Conservation (phyloP, 2,888 invertebrate species). For the Synanthedon tipuliformis region DNA sequence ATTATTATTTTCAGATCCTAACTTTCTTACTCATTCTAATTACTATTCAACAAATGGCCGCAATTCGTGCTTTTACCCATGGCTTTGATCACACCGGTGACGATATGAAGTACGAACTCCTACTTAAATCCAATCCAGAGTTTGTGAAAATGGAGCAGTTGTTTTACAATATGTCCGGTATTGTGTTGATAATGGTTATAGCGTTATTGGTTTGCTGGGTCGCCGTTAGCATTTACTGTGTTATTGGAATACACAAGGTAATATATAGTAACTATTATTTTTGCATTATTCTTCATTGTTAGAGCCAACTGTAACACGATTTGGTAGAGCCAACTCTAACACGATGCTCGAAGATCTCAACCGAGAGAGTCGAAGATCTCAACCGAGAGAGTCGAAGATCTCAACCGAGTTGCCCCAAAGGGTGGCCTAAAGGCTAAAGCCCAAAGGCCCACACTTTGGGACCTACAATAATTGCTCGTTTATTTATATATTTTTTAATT, state of each 20-base stretch:
- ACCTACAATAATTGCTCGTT: too few species aligned
- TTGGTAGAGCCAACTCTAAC: too few species aligned
- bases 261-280: too few species aligned
- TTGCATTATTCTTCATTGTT: too few species aligned
- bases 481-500: too few species aligned
- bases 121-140: conserved; percentile 4
- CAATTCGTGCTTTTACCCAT: conserved; percentile 18
- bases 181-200: conserved; percentile 17
- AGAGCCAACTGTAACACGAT: too few species aligned
- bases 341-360: too few species aligned
- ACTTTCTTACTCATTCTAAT: background rate
- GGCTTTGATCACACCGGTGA: conserved; percentile 23
- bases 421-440: too few species aligned
- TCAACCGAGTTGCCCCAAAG: too few species aligned
- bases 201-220: conserved; percentile 23
- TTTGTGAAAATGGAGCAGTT: conserved; percentile 11
- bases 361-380: too few species aligned
- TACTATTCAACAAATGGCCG: conserved; percentile 1
- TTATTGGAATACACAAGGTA: conserved; percentile 34
- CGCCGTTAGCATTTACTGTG: conserved; percentile 22
- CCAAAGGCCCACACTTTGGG: too few species aligned
- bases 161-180: conserved; percentile 13
- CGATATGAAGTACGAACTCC: background rate
- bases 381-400: too few species aligned
- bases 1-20: background rate